Base-by-base conservation (phyloP, 1,140 invertebrate species). In the Cherax destructor region DNA sequence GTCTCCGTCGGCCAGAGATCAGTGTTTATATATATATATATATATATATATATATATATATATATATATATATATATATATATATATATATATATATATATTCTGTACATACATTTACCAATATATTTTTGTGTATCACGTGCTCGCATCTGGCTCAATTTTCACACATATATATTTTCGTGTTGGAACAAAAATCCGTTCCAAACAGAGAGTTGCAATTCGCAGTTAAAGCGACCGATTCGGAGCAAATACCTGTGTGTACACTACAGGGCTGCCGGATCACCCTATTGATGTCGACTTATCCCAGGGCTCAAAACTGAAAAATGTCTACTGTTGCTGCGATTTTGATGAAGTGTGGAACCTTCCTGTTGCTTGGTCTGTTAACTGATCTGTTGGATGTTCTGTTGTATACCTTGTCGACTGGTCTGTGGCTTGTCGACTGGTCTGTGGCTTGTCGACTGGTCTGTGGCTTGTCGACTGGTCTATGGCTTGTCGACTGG, bases 151-250 rank as follows among this genome's bases (percentile, higher is more conserved):
- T 69, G 65, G 18, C 65, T 69, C 52, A 9, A 56, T 21, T 74
- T 21, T 74, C 16, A 10, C 69, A 21, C n/a, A 6, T 30, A 30
- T 4, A 74, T 74, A 74, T 24, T 30, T 6, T 6, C 11, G 21
- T 74, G 21, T 30, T 30, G 69, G 24, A 30, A 30, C n/a, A 74
- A 30, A 74, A 74, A 74, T 74, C 69, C 69, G 9, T 30, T 21
- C 9, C n/a, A 74, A 74, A 74, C 69, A 24, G 0, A 74, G 69
- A 30, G 69, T 30, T 74, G 7, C 69, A 74, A 74, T 74, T 74
- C 69, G 30, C n/a, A 74, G 69, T 74, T 74, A 74, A 74, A 74
- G n/a, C 24, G 69, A 30, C n/a, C 69, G 69, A 74, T 74, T 74
- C 69, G 0, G 24, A 3, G 24, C 69, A 74, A 74, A 74, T 30